Percentiles rank a stretch among this genome's conserved stretches.
These are phyloP conservation scores for Monomorium pharaonis DNA, from an alignment of 1,140 invertebrate genomes.

Conservation along the genomic window DNA sequence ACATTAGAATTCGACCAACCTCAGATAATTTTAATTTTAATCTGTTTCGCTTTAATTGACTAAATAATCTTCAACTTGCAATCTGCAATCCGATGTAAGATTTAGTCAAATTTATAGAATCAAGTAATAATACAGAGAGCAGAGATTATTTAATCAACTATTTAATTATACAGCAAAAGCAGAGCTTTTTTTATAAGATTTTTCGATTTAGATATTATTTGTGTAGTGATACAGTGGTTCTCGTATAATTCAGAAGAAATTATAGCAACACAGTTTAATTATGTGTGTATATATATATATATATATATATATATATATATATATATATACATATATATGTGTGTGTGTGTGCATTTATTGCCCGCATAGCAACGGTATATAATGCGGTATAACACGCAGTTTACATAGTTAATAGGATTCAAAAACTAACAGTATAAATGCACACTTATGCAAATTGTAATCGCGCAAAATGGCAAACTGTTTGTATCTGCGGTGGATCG, in stretches of 20 bases:
- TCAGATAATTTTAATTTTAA: no score
- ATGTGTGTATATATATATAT: neutral
- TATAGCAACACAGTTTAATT: neutral
- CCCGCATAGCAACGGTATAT: no score
- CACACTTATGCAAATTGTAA: constrained; percentile 40
- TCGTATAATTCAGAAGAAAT: neutral
- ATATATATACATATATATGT: no score
- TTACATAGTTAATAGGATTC: neutral
- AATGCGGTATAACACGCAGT: neutral
- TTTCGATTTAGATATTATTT: neutral
- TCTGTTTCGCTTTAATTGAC: no score
- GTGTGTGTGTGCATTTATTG: no score
- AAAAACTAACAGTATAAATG: neutral
- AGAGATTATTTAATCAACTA: neutral
- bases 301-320: no score
- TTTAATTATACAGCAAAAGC: neutral
- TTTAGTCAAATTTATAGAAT: neutral
- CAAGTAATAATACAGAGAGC: constrained; percentile 13
- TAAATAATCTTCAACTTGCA: no score
- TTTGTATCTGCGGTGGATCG: constrained; percentile 1
- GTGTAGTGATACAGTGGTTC: neutral
- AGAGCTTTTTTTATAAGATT: neutral
- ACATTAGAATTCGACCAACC: no score
- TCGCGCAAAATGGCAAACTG: neutral
- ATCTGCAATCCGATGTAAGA: no score